phyloP scores from a whole-genome alignment of 2,888 invertebrate genomes.

The Helleia helle region DNA sequence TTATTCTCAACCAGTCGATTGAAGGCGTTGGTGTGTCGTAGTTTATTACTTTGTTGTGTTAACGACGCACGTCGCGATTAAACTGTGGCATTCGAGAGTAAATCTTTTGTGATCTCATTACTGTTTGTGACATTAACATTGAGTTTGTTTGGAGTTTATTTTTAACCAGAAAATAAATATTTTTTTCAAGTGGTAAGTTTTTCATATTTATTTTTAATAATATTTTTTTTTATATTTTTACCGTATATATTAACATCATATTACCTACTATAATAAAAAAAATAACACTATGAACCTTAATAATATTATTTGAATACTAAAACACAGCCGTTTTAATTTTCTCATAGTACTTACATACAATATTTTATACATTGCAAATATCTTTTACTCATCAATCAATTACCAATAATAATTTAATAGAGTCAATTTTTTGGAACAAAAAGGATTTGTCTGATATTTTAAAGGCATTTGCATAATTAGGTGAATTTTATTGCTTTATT shows the following conservation, averaged over 20 bases:
- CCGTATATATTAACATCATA: neutral
- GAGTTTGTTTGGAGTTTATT: constrained; percentile 34
- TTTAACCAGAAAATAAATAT: constrained; percentile 19
- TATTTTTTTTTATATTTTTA: neutral
- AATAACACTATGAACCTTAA: neutral
- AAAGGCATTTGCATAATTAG: constrained; percentile 72
- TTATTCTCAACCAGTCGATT: constrained; percentile 69
- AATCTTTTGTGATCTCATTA: constrained; percentile 40
- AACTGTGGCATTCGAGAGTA: constrained; percentile 51
- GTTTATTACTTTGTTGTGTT: constrained; percentile 61
- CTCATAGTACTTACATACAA: too few species aligned
- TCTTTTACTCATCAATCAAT: too few species aligned
- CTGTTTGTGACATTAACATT: constrained; percentile 49
- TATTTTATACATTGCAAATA: too few species aligned
- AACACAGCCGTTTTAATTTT: too few species aligned
- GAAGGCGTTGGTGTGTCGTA: constrained; percentile 69
- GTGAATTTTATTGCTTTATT: constrained; percentile 75
- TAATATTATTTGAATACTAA: too few species aligned
- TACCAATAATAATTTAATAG: too few species aligned
- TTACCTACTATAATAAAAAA: neutral
- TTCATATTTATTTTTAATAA: neutral
- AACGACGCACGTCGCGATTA: constrained; percentile 46
- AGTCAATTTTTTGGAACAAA: constrained; percentile 34
- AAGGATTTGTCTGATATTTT: constrained; percentile 60
- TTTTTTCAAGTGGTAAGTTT: constrained; percentile 6